Evolutionary conservation across 2,888 invertebrate genomes (phyloP).

Genomic region (Hoplodrina blanda): DNA sequence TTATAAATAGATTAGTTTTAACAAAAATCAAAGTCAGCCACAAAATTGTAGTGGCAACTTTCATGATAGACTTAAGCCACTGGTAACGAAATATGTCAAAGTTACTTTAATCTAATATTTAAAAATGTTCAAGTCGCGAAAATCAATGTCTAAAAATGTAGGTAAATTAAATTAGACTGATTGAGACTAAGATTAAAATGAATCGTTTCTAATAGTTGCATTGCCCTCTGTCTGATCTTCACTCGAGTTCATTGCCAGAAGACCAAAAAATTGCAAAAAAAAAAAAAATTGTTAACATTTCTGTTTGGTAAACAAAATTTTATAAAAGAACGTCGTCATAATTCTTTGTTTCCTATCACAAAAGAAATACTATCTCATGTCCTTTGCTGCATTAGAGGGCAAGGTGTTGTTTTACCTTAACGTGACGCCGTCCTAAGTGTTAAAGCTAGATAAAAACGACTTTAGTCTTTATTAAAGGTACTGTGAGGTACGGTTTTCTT

Average conservation of each 20-base stretch:
- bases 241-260: neutral
- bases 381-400: slow-evolving; percentile 19
- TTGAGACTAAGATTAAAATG: too few species aligned
- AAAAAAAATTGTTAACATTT: too few species aligned
- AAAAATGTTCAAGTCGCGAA: too few species aligned
- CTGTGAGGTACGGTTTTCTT: neutral
- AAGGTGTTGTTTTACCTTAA: slow-evolving; percentile 18
- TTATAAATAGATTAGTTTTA: too few species aligned
- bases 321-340: neutral
- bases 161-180: too few species aligned
- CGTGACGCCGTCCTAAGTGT: neutral
- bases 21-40: too few species aligned
- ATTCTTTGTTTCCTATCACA: slow-evolving; percentile 13
- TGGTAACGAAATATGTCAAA: too few species aligned
- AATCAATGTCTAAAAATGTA: too few species aligned
- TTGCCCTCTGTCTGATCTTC: neutral
- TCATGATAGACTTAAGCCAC: too few species aligned
- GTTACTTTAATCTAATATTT: too few species aligned
- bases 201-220: too few species aligned
- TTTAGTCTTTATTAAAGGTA: neutral
- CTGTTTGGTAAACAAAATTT: neutral
- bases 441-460: neutral
- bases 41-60: too few species aligned
- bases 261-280: neutral
- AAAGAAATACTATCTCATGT: slow-evolving; percentile 6